These are phyloP conservation scores for Podocnemis expansa DNA, from an alignment of 2,113 vertebrate species.

Conservation along the genomic window DNA sequence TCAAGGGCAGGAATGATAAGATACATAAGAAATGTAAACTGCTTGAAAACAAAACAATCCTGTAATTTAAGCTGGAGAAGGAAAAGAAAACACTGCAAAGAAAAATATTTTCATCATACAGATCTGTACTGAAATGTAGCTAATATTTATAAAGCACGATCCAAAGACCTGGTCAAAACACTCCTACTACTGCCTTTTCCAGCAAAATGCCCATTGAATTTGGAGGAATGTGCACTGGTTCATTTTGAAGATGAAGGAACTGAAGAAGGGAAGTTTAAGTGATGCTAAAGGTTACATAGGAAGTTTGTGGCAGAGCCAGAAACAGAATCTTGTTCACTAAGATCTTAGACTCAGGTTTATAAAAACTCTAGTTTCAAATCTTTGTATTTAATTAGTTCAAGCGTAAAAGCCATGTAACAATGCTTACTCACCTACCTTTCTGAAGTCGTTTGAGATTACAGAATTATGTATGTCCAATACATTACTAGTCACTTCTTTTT, in stretches of 20 bases:
- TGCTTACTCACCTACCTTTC: background rate
- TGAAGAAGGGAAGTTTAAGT: conserved; percentile 38
- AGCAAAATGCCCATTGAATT: conserved; percentile 61
- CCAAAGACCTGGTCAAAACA: conserved; percentile 53
- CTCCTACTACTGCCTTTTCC: conserved; percentile 44
- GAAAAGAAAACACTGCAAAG: background rate
- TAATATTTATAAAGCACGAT: conserved; percentile 35
- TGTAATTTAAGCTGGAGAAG: background rate
- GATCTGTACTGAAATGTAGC: conserved; percentile 36
- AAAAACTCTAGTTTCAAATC: conserved; percentile 6
- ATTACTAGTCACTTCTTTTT: background rate
- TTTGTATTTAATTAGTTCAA: conserved; percentile 23
- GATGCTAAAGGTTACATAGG: conserved; percentile 57
- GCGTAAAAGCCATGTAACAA: background rate
- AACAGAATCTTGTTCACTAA: conserved; percentile 21
- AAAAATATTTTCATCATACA: conserved; percentile 15
- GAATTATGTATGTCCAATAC: background rate
- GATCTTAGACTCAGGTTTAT: conserved; percentile 28
- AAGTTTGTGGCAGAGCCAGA: conserved; percentile 60
- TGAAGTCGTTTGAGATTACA: background rate
- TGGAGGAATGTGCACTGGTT: background rate
- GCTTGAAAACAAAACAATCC: conserved; percentile 47
- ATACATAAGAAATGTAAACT: conserved; percentile 60
- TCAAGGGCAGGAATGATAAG: conserved; percentile 36
- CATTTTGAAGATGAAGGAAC: conserved; percentile 62